phyloP scores from a whole-genome alignment of 1,140 invertebrate species.

The Zaprionus gabonicus region DNA sequence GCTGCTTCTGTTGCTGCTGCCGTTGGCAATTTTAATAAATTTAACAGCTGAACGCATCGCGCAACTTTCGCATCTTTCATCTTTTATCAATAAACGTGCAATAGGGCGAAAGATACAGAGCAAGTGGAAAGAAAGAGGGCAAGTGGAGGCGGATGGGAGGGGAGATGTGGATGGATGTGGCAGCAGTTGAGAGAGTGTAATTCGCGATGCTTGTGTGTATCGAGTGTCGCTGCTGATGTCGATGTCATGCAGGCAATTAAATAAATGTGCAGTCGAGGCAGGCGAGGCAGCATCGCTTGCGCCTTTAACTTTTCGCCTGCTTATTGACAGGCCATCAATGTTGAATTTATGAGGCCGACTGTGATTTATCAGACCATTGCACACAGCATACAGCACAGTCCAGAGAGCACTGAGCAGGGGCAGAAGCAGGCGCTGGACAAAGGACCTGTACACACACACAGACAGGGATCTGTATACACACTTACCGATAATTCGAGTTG shows the following conservation, averaged over 20 bases:
- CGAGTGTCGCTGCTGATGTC: constrained; percentile 47
- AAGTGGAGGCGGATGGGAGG: background rate
- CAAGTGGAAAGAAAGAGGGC: background rate
- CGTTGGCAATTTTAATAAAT: constrained; percentile 78
- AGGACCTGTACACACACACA: constrained; percentile 6
- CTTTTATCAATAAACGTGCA: constrained; percentile 72
- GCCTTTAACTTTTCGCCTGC: constrained; percentile 49
- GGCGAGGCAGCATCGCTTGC: constrained; percentile 3
- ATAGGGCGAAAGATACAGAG: constrained; percentile 7
- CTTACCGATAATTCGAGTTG: constrained; percentile 92
- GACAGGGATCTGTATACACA: constrained; percentile 23
- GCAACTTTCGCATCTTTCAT: constrained; percentile 73
- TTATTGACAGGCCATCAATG: constrained; percentile 74
- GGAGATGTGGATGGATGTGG: background rate
- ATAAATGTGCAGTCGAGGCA: constrained; percentile 65
- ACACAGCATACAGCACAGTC: constrained; percentile 42
- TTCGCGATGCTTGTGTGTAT: constrained; percentile 23
- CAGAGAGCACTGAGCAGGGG: background rate
- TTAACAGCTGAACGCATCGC: constrained; percentile 73
- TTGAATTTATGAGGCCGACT: constrained; percentile 75
- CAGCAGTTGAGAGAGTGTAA: constrained; percentile 8
- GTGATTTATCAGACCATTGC: constrained; percentile 80
- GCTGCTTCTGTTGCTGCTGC: constrained; percentile 45
- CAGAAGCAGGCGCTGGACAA: constrained; percentile 7
- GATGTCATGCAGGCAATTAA: constrained; percentile 70